Conservation (phyloP, 2,797 vertebrate species). For the Ctenopoma multispine region DNA sequence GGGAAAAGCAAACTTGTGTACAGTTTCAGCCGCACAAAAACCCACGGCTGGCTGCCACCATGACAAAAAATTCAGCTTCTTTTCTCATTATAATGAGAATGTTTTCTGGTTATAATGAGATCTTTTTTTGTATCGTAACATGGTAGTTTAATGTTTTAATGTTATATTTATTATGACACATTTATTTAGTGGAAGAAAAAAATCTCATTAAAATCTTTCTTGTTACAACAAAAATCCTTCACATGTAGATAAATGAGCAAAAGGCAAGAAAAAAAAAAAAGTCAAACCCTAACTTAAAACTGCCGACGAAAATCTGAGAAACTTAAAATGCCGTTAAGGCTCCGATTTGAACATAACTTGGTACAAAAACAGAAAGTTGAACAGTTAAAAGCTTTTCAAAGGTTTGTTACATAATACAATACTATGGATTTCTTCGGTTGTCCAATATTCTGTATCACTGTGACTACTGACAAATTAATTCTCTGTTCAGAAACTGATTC, state of each 20-base stretch:
- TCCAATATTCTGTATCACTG: neutral
- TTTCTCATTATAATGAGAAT: constrained; percentile 1
- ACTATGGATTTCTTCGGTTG: too few species aligned
- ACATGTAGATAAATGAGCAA: constrained; percentile 21
- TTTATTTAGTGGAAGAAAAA: neutral
- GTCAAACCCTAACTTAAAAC: neutral
- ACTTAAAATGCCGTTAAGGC: neutral
- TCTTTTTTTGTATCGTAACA: neutral
- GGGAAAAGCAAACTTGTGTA: constrained; percentile 19
- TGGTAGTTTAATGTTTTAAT: neutral
- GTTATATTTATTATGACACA: constrained; percentile 6
- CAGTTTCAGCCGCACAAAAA: constrained; percentile 26
- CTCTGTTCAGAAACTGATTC: neutral
- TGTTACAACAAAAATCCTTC: neutral
- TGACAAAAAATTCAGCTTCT: neutral
- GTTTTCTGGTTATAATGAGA: constrained; percentile 12
- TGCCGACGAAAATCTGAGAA: neutral
- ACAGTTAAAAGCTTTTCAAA: constrained; percentile 14
- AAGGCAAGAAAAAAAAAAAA: neutral
- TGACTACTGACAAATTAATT: neutral
- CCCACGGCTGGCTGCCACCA: constrained; percentile 14
- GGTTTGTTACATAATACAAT: neutral
- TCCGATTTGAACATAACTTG: neutral
- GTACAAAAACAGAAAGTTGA: neutral
- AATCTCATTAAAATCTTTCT: neutral